These are phyloP conservation scores for Spea hammondii DNA, from an alignment of 2,797 vertebrate genomes.

Conservation along the genomic window DNA sequence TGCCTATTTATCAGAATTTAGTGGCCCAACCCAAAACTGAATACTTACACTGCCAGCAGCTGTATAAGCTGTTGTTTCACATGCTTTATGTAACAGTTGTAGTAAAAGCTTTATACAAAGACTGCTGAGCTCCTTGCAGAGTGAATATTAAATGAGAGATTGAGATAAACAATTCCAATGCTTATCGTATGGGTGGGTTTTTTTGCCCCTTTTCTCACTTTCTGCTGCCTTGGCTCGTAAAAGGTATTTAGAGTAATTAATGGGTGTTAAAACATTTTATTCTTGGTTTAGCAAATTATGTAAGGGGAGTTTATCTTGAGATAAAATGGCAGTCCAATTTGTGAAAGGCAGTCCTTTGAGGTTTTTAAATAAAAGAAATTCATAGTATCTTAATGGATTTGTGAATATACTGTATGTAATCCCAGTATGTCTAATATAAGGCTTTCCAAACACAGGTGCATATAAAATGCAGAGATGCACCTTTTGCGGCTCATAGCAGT, in stretches of 20 bases:
- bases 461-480: no score
- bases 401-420: background rate
- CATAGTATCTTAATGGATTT: constrained; percentile 22
- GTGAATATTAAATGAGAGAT: constrained; percentile 44
- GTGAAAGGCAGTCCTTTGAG: constrained; percentile 2
- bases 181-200: constrained; percentile 40
- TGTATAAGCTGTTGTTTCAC: constrained; percentile 51
- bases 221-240: constrained; percentile 41
- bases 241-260: constrained; percentile 35
- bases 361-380: constrained; percentile 6
- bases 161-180: constrained; percentile 47
- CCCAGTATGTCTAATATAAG: background rate
- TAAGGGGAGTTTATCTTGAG: background rate
- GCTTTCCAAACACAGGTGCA: constrained; percentile 4
- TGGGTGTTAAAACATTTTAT: constrained; percentile 41
- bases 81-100: constrained; percentile 54
- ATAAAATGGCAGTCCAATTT: constrained; percentile 12
- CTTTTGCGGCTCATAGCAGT: background rate
- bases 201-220: constrained; percentile 43
- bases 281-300: constrained; percentile 39
- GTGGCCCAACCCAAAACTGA: constrained; percentile 55
- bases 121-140: constrained; percentile 52
- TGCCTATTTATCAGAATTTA: constrained; percentile 59
- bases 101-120: constrained; percentile 33
- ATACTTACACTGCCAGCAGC: constrained; percentile 43